Conservation (phyloP, 2,797 vertebrate genomes). For the Oceanodroma leucorhoa region DNA sequence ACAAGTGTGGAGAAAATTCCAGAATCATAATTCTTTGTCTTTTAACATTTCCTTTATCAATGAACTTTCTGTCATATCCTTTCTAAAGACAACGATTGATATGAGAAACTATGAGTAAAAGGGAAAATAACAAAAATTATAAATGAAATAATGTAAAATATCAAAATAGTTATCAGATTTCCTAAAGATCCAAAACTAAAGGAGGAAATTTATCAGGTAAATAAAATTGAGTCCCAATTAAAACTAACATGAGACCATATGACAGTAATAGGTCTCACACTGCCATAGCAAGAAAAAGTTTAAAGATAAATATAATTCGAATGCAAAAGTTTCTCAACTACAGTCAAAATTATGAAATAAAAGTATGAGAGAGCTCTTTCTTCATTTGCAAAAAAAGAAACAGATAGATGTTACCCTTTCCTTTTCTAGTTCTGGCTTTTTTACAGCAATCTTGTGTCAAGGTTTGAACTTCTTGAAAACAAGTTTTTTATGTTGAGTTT, state of each 20-base stretch:
- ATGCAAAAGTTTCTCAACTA: conserved; percentile 21
- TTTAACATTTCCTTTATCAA: background rate
- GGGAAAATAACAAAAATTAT: conserved; percentile 68
- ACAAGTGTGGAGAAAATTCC: background rate
- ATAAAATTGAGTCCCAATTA: conserved; percentile 65
- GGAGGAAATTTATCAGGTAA: conserved; percentile 74
- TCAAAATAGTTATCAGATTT: conserved; percentile 71
- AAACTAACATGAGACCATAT: conserved; percentile 54
- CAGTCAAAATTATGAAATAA: background rate
- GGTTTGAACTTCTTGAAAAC: background rate
- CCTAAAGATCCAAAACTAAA: conserved; percentile 57
- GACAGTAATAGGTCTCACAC: background rate
- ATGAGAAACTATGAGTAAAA: conserved; percentile 72
- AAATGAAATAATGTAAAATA: conserved; percentile 75
- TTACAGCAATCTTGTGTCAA: background rate
- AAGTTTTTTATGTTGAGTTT: background rate
- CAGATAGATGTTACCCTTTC: background rate
- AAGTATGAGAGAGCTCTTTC: conserved; percentile 64
- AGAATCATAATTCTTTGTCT: background rate
- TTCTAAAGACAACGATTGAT: conserved; percentile 55
- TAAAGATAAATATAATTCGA: background rate
- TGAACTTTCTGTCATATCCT: background rate
- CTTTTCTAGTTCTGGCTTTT: conserved; percentile 12
- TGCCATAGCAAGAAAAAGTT: background rate
- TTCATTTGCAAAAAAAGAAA: conserved; percentile 26